Evolutionary conservation across 2,888 invertebrate genomes (phyloP), one percentile per base, ranked within the genome.

Genomic region (Tachina lurida): DNA sequence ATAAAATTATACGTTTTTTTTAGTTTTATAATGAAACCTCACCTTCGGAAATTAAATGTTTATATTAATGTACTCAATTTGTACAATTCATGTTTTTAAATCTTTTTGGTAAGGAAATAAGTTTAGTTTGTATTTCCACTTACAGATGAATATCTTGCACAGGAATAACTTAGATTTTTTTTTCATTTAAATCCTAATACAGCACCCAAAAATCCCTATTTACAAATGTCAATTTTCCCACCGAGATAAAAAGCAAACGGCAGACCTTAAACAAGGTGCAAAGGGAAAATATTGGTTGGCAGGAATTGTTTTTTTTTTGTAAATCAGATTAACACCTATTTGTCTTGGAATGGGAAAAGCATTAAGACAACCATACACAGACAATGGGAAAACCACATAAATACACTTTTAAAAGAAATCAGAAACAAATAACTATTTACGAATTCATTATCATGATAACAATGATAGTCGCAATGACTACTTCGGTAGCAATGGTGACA

Each of bases 211-310:
- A 76, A 70, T 71, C 19, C 80, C n/a, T 70, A 13, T 63, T 31
- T 85, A 39, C 85, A 82, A 82, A 78, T 85, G 85, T 45, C 85
- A 82, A 85, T 65, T 63, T 85, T 85, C 85, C 82, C 85, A 85
- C 82, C 85, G 70, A 82, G 78, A 85, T 82, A 85, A 77, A 60
- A 73, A 73, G 12, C 12, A 63, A 43, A 77, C 77, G 54, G 73
- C 17, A 73, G 45, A 71, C 52, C 43, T 22, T 17, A 63, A n/a
- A 58, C n/a, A 76, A 73, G 60, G 73, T 73, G 75, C 43, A 77
- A 68, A 81, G 56, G 22, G 13, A 76, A 71, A 52, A 45, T 63
- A 19, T 54, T 63, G 17, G n/a, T 71, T 71, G 77, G 74, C 62
- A 62, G 22, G 56, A 56, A 2, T 49, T 10, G 3, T n/a, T 62